phyloP scores from a whole-genome alignment of 2,888 invertebrate genomes.

The Cerastis leucographa region DNA sequence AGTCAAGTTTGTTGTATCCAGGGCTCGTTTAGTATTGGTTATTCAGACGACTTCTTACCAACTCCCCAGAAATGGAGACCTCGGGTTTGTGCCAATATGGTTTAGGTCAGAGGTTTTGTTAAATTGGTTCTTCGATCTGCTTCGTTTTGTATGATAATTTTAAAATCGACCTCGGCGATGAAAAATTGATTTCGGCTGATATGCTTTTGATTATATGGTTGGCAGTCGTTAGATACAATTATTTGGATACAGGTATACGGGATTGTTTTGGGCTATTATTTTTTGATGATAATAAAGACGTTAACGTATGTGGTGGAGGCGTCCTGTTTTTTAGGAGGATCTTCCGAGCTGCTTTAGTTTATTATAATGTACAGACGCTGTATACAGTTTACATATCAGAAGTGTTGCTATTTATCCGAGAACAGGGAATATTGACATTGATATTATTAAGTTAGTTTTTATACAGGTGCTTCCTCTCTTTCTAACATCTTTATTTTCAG shows the following conservation, averaged over 20 bases:
- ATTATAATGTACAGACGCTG: not conserved
- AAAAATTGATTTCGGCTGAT: conserved; percentile 90
- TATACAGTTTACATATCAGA: not conserved
- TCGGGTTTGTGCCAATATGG: conserved; percentile 1
- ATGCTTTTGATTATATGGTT: conserved; percentile 88
- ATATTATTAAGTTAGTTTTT: not conserved
- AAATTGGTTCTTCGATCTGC: conserved; percentile 70
- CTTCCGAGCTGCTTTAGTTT: not conserved
- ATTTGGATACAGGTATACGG: conserved; percentile 76
- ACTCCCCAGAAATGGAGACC: not conserved
- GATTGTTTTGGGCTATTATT: conserved; percentile 61
- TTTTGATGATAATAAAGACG: conserved; percentile 63
- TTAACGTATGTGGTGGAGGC: conserved; percentile 39
- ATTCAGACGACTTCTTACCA: conserved; percentile 54
- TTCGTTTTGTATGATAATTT: conserved; percentile 87
- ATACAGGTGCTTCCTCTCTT: not conserved
- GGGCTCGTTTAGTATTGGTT: conserved; percentile 73
- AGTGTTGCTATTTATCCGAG: not conserved
- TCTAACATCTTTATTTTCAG: no score
- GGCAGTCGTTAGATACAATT: conserved; percentile 87
- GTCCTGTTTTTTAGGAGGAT: conserved; percentile 27
- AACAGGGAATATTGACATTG: not conserved
- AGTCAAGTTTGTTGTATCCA: conserved; percentile 20
- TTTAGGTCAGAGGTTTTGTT: conserved; percentile 63
- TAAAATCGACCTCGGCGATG: conserved; percentile 85